Evolutionary conservation across 2,888 invertebrate species (phyloP).

Genomic region (Carabus problematicus): DNA sequence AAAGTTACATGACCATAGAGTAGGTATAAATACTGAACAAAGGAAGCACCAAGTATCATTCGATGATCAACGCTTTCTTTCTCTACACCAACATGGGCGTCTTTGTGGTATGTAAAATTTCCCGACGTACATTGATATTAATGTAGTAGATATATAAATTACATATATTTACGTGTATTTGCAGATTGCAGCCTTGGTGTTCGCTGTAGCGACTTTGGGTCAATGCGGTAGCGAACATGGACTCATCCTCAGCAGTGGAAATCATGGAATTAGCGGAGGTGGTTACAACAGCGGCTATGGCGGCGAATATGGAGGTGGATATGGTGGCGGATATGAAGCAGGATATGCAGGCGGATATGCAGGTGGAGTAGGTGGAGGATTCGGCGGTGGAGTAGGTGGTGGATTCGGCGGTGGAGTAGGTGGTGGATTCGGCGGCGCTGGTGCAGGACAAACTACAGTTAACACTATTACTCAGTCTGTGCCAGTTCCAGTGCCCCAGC

Average conservation of each 20-base stretch:
- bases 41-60: slow-evolving; percentile 20
- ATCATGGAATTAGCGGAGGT: not conserved
- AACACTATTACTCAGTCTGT: slow-evolving; percentile 32
- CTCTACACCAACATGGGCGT: slow-evolving; percentile 32
- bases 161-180: not conserved
- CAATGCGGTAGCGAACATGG: slow-evolving; percentile 7
- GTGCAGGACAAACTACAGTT: slow-evolving; percentile 5
- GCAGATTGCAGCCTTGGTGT: slow-evolving; percentile 40
- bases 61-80: slow-evolving; percentile 22
- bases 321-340: slow-evolving; percentile 20
- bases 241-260: slow-evolving; percentile 1
- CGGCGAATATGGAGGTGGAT: slow-evolving; percentile 2
- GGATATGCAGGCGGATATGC: too few species aligned
- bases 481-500: slow-evolving; percentile 28
- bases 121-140: not conserved
- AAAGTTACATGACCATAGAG: too few species aligned
- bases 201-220: slow-evolving; percentile 26
- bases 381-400: slow-evolving; percentile 3
- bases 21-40: too few species aligned
- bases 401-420: not conserved
- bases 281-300: slow-evolving; percentile 19
- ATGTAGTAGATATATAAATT: too few species aligned
- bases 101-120: slow-evolving; percentile 25
- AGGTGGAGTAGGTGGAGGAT: not conserved
- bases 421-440: slow-evolving; percentile 12